Evolutionary conservation across 1,140 invertebrate species (phyloP).

Genomic region (Bombus confusus): DNA sequence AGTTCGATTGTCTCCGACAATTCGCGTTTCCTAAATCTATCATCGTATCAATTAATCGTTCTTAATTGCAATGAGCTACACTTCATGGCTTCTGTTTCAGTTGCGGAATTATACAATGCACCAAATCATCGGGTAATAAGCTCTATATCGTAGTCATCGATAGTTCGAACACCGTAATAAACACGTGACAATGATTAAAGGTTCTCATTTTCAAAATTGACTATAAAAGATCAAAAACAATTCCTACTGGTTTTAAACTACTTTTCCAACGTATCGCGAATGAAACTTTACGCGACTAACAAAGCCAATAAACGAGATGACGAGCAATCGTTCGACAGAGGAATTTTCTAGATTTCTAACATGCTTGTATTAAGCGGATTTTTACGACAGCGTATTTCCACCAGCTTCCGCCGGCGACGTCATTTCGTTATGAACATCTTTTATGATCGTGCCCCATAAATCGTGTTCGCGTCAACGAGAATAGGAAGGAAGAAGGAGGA

Average conservation of each 20-base stretch:
- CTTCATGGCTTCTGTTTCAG: background rate
- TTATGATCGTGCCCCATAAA: constrained; percentile 60
- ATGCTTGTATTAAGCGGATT: constrained; percentile 28
- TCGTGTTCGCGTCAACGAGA: constrained; percentile 53
- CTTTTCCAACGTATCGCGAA: background rate
- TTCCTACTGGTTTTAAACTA: background rate
- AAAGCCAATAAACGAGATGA: constrained; percentile 16
- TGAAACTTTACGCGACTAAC: constrained; percentile 17
- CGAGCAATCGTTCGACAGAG: background rate
- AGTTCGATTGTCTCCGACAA: background rate
- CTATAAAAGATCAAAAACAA: no score
- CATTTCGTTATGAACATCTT: constrained; percentile 47
- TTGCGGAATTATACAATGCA: background rate
- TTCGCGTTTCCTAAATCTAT: background rate
- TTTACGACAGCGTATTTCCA: constrained; percentile 53
- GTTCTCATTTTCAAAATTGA: no score
- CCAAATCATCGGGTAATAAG: no score
- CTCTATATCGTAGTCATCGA: no score
- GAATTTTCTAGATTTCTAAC: constrained; percentile 31
- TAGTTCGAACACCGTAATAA: no score
- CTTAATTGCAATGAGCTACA: background rate
- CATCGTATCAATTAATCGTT: background rate
- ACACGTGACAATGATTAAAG: no score
- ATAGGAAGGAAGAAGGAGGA: constrained; percentile 51
- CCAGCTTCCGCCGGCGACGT: constrained; percentile 36